Base-by-base conservation (phyloP, 1,140 invertebrate species). In the Listronotus oregonensis region DNA sequence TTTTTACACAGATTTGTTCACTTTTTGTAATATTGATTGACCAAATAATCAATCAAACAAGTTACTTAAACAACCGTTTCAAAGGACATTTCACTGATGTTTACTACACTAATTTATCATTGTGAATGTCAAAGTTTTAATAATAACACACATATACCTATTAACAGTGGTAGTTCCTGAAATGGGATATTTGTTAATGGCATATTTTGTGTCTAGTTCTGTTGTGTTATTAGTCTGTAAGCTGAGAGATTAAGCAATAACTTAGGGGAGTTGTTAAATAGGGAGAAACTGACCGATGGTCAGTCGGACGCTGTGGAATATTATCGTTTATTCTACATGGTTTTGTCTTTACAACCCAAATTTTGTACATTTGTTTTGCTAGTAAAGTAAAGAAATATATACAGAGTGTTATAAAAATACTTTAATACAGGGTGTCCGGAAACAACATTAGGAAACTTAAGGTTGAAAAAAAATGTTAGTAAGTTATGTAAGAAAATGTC, bases 171-270 rank as follows among this genome's bases (percentile, higher is more conserved):
- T 40, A 50, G 44, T 51, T 61, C 39, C 62, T 42, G 43, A 68
- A 58, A 67, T 47, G 70, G 70, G 65, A 72, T 68, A 69, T 66
- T 68, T 71, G 70, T 69, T 74, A 72, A 74, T 71, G 68, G 70
- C 68, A 71, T 69, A 71, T 69, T 67, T 60, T 64, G 56, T 69
- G 63, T 67, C 58, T 62, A 64, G 64, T 74, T 66, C 65, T 62
- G 64, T 65, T 62, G 61, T 70, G 64, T 71, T 72, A 72, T 74
- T 74, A 74, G 64, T 61, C 63, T 57, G 66, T 72, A 68, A 68
- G 66, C 62, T 66, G 68, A 68, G 72, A 71, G 72, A 73, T 73
- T 73, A 72, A 67, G 72, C 70, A 68, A 67, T 69, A 67, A 70
- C 64, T 67, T 51, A 67, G 65, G 67, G 68, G 68, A 67, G 68